Percentiles rank a stretch among this genome's conserved stretches.
These are phyloP conservation scores for Uloborus diversus DNA, from an alignment of 1,140 invertebrate genomes.

Conservation along the genomic window DNA sequence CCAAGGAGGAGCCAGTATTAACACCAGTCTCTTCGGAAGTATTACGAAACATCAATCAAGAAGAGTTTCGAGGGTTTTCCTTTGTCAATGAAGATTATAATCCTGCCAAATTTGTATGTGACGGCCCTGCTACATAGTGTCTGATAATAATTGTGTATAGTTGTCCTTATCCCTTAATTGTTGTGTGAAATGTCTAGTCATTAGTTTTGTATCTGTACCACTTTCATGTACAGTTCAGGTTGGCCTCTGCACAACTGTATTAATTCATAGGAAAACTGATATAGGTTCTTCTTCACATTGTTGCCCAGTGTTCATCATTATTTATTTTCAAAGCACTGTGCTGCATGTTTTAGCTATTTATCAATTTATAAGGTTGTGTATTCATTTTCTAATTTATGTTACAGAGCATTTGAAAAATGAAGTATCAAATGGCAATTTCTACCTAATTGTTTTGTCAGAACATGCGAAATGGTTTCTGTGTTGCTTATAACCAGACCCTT, in stretches of 20 bases:
- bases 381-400: slow-evolving; percentile 38
- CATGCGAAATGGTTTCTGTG: background rate
- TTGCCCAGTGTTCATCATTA: slow-evolving; percentile 30
- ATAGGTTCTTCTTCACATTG: slow-evolving; percentile 38
- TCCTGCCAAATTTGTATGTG: slow-evolving; percentile 71
- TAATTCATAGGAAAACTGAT: slow-evolving; percentile 34
- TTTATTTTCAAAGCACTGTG: slow-evolving; percentile 42
- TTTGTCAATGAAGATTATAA: slow-evolving; percentile 94
- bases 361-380: slow-evolving; percentile 48
- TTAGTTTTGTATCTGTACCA: slow-evolving; percentile 53
- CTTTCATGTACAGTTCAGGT: slow-evolving; percentile 43
- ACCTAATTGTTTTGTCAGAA: background rate
- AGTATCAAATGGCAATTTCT: background rate
- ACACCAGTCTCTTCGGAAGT: slow-evolving; percentile 93
- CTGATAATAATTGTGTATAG: slow-evolving; percentile 15
- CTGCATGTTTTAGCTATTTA: slow-evolving; percentile 38
- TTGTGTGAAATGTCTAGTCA: slow-evolving; percentile 53
- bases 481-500: slow-evolving; percentile 35
- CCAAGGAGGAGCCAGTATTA: slow-evolving; percentile 94
- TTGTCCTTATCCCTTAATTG: slow-evolving; percentile 7
- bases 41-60: slow-evolving; percentile 93
- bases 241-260: slow-evolving; percentile 40
- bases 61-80: slow-evolving; percentile 97
- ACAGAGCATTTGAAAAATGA: background rate
- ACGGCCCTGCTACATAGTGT: slow-evolving; percentile 58